Evolutionary conservation across 2,888 invertebrate genomes (phyloP).

Genomic region (Xylophagus ater): DNA sequence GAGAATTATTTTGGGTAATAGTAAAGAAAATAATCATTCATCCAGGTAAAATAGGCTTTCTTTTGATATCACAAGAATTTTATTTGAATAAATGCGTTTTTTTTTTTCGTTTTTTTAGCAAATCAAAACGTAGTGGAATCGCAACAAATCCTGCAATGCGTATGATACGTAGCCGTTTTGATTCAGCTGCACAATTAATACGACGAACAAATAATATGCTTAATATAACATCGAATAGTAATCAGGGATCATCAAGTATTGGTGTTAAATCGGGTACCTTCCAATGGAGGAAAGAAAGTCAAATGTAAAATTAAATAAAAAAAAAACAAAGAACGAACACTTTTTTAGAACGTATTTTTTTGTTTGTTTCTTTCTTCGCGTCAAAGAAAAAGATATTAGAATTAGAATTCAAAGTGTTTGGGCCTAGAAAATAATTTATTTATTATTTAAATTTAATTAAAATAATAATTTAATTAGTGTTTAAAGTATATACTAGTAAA

Average conservation of each 20-base stretch:
- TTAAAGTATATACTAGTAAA: no score
- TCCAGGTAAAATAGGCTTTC: conserved; percentile 26
- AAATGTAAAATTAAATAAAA: conserved; percentile 30
- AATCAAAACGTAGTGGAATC: conserved; percentile 70
- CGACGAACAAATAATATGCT: conserved; percentile 39
- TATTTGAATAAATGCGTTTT: conserved; percentile 8
- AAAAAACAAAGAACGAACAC: neutral
- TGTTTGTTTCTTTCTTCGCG: neutral
- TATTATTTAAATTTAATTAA: no score
- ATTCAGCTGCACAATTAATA: conserved; percentile 40
- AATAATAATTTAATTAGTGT: no score
- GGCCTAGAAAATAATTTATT: no score
- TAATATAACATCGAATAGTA: conserved; percentile 29
- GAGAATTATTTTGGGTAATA: conserved; percentile 70
- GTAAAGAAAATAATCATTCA: conserved; percentile 35
- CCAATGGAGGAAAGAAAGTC: conserved; percentile 41
- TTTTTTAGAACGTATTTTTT: neutral
- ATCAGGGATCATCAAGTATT: conserved; percentile 40
- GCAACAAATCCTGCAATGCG: conserved; percentile 80
- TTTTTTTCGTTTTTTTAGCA: conserved; percentile 27
- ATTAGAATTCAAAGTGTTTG: no score
- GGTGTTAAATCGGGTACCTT: conserved; percentile 41
- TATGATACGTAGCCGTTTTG: conserved; percentile 48
- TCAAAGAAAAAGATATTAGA: no score
- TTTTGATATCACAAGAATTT: neutral